A percentile compares a stretch with the other conserved stretches of the same genome.
Evolutionary conservation across 2,888 invertebrate species (phyloP).

Genomic region (Campaea margaritaria): DNA sequence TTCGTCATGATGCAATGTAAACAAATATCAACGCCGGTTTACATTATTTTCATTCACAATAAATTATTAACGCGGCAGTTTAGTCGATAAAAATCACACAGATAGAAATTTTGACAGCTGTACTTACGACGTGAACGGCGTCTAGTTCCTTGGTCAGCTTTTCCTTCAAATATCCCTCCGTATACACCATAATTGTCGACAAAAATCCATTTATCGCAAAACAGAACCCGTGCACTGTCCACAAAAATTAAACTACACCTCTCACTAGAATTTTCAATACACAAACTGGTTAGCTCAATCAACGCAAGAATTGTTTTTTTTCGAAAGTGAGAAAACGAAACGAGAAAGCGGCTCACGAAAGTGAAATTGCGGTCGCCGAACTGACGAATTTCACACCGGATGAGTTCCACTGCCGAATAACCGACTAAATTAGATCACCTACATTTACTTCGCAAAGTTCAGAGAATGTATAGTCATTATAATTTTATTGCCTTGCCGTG

Average conservation of each 20-base stretch:
- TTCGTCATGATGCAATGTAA: conserved; percentile 63
- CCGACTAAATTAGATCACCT: conserved; percentile 49
- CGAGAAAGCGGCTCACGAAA: conserved; percentile 74
- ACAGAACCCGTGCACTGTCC: conserved; percentile 61
- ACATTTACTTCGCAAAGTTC: conserved; percentile 34
- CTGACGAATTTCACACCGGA: conserved; percentile 73
- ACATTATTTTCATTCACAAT: conserved; percentile 55
- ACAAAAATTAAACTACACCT: conserved; percentile 59
- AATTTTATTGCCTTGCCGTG: conserved; percentile 50
- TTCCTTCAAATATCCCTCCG: conserved; percentile 87
- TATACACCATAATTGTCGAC: conserved; percentile 86
- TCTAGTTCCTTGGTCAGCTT: conserved; percentile 88
- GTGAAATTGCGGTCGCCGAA: conserved; percentile 74
- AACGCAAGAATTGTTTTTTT: conserved; percentile 63
- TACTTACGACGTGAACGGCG: conserved; percentile 90
- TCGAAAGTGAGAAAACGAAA: conserved; percentile 75
- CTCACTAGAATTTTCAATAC: conserved; percentile 57
- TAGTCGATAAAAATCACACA: conserved; percentile 41
- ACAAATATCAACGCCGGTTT: conserved; percentile 35
- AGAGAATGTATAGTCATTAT: conserved; percentile 26
- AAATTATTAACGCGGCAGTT: conserved; percentile 63
- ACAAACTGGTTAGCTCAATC: conserved; percentile 59
- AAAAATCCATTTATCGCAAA: conserved; percentile 63
- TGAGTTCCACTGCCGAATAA: conserved; percentile 49
- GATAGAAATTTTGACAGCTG: conserved; percentile 68